Evolutionary conservation across 1,140 invertebrate genomes (phyloP).

Genomic region (Lepidurus arcticus): DNA sequence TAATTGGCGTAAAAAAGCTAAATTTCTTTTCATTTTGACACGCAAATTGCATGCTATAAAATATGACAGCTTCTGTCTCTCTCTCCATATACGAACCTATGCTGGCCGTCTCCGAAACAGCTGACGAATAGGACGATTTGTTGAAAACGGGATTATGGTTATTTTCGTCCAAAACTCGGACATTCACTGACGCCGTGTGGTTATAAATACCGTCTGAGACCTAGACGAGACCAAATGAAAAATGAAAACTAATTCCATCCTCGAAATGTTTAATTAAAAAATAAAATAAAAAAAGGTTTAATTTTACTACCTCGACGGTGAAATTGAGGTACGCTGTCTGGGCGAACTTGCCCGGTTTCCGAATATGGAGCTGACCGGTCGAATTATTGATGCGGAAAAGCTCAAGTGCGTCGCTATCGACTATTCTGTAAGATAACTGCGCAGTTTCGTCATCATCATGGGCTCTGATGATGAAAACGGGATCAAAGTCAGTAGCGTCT

Average conservation of each 20-base stretch:
- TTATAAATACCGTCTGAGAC: conserved; percentile 69
- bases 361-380: conserved; percentile 62
- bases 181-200: conserved; percentile 62
- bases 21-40: not conserved
- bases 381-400: conserved; percentile 62
- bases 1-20: no score
- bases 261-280: conserved; percentile 16
- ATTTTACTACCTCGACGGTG: not conserved
- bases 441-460: conserved; percentile 73
- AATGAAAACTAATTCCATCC: conserved; percentile 20
- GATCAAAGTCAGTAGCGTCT: conserved; percentile 73
- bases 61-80: not conserved
- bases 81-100: conserved; percentile 51
- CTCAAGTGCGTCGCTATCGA: conserved; percentile 56
- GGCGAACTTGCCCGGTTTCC: conserved; percentile 53
- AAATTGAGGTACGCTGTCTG: conserved; percentile 52
- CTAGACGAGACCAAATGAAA: conserved; percentile 44
- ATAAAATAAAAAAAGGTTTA: not conserved
- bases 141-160: conserved; percentile 75
- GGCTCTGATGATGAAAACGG: conserved; percentile 60
- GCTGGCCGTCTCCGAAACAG: conserved; percentile 65
- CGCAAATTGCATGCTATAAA: not conserved
- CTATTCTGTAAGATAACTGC: conserved; percentile 66
- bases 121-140: conserved; percentile 63
- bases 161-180: conserved; percentile 76